Conservation (phyloP, 2,888 invertebrate species). For the Ornithoptera priamus region DNA sequence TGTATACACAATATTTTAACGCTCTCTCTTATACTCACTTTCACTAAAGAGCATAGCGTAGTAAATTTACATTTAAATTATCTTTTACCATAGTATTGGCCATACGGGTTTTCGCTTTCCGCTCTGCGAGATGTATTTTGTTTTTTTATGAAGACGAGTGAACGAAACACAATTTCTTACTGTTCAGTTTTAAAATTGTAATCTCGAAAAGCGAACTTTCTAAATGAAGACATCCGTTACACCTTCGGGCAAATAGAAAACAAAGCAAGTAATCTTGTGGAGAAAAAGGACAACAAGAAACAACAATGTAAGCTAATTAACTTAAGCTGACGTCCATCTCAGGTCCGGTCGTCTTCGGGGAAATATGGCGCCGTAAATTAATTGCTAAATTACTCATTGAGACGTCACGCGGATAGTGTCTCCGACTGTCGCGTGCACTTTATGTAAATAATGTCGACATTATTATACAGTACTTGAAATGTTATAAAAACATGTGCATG, state of each 20-base stretch:
- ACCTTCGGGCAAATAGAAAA: conserved; percentile 6
- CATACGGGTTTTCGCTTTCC: no score
- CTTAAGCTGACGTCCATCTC: conserved; percentile 42
- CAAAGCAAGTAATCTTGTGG: conserved; percentile 27
- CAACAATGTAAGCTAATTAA: conserved; percentile 63
- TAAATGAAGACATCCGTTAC: conserved; percentile 29
- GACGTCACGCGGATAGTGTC: conserved; percentile 61
- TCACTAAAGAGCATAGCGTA: no score
- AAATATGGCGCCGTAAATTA: conserved; percentile 65
- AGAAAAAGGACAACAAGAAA: conserved; percentile 44
- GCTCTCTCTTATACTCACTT: no score
- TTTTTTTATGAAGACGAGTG: no score
- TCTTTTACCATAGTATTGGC: no score
- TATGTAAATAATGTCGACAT: no score
- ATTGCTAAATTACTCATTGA: conserved; percentile 68
- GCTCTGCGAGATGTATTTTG: no score
- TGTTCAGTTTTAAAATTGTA: neutral
- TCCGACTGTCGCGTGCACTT: conserved; percentile 41
- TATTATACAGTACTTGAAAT: no score
- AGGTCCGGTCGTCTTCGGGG: conserved; percentile 55
- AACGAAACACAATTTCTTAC: no score
- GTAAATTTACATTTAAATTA: no score
- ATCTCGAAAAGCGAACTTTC: conserved; percentile 10
- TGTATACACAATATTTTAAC: no score
- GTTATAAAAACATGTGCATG: no score